Evolutionary conservation across 2,888 invertebrate genomes (phyloP), one percentile per base, ranked within the genome.

Genomic region (Portevinia maculata): DNA sequence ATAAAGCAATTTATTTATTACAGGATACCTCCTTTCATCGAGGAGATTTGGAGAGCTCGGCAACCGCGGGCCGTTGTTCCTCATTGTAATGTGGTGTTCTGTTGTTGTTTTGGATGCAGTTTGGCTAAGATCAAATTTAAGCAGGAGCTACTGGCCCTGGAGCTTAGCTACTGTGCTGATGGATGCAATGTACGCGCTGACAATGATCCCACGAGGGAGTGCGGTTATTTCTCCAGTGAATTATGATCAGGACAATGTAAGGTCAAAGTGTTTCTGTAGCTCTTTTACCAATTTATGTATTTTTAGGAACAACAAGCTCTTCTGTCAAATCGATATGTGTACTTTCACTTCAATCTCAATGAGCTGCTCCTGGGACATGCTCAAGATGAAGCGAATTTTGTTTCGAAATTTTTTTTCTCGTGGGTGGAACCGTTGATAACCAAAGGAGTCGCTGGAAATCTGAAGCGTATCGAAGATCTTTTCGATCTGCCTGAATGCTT

Each of bases 371-470:
- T 97, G 84, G 97, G 97, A 0, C 94, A 95, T 64, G 97, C 97
- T 1, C 95, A 97, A 93, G 96, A 97, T 90, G 93, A 94, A 83
- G 92, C 92, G 11, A 93, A 93, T 64, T 93, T 92, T 87, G 87
- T 94, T 1, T 96, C 97, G 0, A 94, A 93, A 87, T 91, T 98
- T n/a, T 90, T 95, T 21, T 97, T 98, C 89, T 92, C 94, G 79
- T 98, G 98, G 98, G 97, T 97, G 1, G 93, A 94, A 84, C 96
- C 96, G 1, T 90, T 98, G 69, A 94, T 98, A 90, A 90, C 93
- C 73, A 97, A 97, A 91, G 98, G 97, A 0, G 91, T 94, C 13
- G 92, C 93, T 37, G 94, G 95, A 5, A 93, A 94, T 87, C 89
- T 98, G 37, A 93, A 92, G 85, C 93, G 93, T 86, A 91, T 95